Conservation (phyloP, 2,113 vertebrate genomes). For the Willisornis vidua region DNA sequence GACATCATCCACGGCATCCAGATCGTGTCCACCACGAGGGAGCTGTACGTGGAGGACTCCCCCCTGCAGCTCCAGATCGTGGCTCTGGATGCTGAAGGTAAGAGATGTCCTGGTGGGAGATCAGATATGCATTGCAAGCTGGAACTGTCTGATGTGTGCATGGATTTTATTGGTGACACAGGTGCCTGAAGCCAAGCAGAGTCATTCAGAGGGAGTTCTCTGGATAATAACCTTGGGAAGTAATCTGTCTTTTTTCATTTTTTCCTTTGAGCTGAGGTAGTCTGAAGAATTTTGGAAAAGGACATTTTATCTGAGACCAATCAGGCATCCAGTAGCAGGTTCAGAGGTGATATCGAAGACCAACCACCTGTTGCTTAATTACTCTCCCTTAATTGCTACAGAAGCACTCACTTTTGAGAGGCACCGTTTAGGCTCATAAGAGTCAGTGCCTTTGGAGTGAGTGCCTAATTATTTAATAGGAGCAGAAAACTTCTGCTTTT, state of each 20-base stretch:
- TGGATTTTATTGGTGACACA: neutral
- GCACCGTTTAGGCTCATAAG: neutral
- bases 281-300: neutral
- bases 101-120: neutral
- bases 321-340: neutral
- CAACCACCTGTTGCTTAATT: neutral
- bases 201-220: neutral
- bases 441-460: neutral
- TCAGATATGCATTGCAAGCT: neutral
- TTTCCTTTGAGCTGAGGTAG: neutral
- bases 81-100: slow-evolving; percentile 95
- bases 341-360: neutral
- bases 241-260: neutral
- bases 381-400: neutral
- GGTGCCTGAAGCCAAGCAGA: neutral
- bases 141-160: neutral
- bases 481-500: neutral
- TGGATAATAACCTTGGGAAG: neutral
- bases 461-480: neutral
- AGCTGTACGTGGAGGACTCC: slow-evolving; percentile 94
- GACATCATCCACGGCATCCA: slow-evolving; percentile 91
- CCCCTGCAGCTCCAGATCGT: slow-evolving; percentile 90
- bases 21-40: slow-evolving; percentile 93
- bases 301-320: neutral
- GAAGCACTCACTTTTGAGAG: neutral